These are phyloP conservation scores for Chamaedrilus cognettii DNA, from an alignment of 2,888 invertebrate genomes.

Conservation along the genomic window DNA sequence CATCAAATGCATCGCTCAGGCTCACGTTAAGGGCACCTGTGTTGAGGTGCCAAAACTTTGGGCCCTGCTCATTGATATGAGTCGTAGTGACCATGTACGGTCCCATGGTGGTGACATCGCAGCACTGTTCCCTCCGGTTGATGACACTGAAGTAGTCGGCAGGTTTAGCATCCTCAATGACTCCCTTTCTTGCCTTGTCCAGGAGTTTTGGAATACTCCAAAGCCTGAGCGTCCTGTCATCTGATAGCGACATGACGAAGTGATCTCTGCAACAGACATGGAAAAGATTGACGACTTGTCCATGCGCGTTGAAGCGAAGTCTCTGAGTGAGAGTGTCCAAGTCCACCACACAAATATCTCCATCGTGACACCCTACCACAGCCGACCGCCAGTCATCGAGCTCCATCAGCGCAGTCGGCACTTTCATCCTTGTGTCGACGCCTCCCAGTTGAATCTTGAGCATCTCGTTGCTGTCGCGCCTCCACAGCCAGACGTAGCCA, in stretches of 20 bases:
- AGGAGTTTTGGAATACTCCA: conserved; percentile 20
- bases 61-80: conserved; percentile 12
- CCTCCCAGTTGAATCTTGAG: conserved; percentile 9
- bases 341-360: conserved; percentile 21
- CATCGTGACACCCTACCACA: conserved; percentile 28
- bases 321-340: conserved; percentile 4
- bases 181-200: background rate
- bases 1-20: background rate
- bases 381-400: conserved; percentile 21
- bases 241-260: conserved; percentile 16
- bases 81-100: conserved; percentile 17
- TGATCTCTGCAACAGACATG: conserved; percentile 10
- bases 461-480: background rate
- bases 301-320: conserved; percentile 19
- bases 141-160: no score
- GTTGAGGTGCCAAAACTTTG: conserved; percentile 24
- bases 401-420: conserved; percentile 5
- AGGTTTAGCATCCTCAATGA: no score
- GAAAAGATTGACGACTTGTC: conserved; percentile 18
- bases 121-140: conserved; percentile 25
- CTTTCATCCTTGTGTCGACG: conserved; percentile 13
- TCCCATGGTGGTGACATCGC: conserved; percentile 17
- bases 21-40: conserved; percentile 11
- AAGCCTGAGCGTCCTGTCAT: conserved; percentile 26
- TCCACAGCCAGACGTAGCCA: conserved; percentile 16